Conservation (phyloP, 1,140 invertebrate species). For the Diachasmimorpha longicaudata region DNA sequence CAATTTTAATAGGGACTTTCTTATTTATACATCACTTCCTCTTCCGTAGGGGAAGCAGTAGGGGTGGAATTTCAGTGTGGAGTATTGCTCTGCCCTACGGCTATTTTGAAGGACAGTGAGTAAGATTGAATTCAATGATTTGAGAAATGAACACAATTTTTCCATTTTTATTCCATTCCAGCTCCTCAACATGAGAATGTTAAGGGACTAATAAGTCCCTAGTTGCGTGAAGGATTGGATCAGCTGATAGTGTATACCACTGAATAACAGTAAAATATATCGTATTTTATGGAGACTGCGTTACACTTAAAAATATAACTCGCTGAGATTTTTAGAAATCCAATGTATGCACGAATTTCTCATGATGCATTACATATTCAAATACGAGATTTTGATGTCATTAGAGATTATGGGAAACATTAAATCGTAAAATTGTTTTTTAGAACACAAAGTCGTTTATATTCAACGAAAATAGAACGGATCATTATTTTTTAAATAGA, state of each 20-base stretch:
- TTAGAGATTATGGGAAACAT: not conserved
- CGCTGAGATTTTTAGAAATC: not conserved
- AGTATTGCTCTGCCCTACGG: not conserved
- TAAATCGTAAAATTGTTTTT: not conserved
- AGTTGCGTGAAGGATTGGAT: not conserved
- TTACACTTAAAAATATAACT: not conserved
- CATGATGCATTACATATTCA: not conserved
- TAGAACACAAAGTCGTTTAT: not conserved
- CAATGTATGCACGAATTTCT: not conserved
- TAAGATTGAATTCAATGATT: not conserved
- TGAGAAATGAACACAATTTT: not conserved
- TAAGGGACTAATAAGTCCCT: not conserved
- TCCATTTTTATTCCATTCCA: not conserved
- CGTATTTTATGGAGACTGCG: not conserved
- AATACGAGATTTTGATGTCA: not conserved
- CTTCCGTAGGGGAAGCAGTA: not conserved
- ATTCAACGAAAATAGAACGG: not conserved
- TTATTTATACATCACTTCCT: too few relatives aligned
- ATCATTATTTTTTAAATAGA: too few relatives aligned
- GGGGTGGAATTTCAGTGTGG: not conserved
- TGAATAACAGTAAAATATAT: not conserved
- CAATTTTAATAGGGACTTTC: too few relatives aligned
- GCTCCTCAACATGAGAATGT: not conserved
- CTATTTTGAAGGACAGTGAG: too few relatives aligned
- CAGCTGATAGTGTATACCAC: not conserved